These are phyloP conservation scores for Nautilus pompilius DNA, from an alignment of 1,140 invertebrate genomes.

Conservation along the genomic window DNA sequence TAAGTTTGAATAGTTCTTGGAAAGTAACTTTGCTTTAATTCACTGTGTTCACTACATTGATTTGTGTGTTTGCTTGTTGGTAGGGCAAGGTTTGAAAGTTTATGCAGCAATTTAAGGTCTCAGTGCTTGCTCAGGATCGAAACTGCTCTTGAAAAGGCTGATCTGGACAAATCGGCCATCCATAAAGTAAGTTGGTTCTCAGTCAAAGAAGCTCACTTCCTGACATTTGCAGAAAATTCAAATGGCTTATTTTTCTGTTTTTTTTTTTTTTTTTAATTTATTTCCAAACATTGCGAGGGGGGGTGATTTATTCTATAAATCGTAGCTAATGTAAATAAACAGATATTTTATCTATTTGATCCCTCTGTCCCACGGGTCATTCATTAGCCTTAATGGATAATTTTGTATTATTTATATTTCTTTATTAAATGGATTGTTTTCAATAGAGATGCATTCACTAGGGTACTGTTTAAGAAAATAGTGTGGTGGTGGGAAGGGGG, in stretches of 20 bases:
- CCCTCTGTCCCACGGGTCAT: background rate
- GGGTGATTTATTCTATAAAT: background rate
- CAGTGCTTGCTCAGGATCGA: constrained; percentile 36
- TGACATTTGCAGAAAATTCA: too few species aligned
- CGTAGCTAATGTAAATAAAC: background rate
- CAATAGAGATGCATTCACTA: too few species aligned
- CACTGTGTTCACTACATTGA: background rate
- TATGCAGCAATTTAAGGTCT: constrained; percentile 46
- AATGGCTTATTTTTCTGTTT: background rate
- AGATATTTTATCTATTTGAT: background rate
- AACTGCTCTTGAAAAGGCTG: constrained; percentile 80
- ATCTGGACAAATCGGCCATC: constrained; percentile 54
- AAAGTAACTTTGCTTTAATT: background rate
- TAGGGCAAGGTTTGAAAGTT: constrained; percentile 54
- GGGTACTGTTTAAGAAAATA: too few species aligned
- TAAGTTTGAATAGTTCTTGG: background rate
- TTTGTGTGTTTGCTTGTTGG: constrained; percentile 5
- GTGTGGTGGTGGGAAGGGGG: too few species aligned
- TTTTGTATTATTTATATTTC: too few species aligned
- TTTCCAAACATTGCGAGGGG: background rate
- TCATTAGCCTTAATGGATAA: too few species aligned
- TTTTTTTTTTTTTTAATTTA: background rate
- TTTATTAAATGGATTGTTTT: too few species aligned
- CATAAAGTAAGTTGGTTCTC: constrained; percentile 30
- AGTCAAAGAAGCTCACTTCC: too few species aligned